Evolutionary conservation across 2,888 invertebrate species (phyloP).

Genomic region (Helicoverpa assulta): DNA sequence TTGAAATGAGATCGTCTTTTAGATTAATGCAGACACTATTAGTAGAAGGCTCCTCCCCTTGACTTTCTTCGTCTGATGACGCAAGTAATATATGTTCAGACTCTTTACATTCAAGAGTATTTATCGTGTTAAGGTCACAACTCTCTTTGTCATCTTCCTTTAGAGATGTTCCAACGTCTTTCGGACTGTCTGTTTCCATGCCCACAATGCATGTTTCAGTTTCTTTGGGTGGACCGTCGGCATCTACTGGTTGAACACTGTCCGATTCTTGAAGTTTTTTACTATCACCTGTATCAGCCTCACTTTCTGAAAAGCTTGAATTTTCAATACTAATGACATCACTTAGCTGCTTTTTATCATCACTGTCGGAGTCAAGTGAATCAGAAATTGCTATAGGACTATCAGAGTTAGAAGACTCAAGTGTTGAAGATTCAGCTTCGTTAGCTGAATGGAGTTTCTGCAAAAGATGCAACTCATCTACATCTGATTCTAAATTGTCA

Average conservation of each 20-base stretch:
- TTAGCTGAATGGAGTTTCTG: constrained; percentile 80
- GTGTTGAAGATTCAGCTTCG: constrained; percentile 72
- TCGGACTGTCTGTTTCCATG: constrained; percentile 59
- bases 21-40: constrained; percentile 65
- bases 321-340: constrained; percentile 86
- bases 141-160: neutral
- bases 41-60: constrained; percentile 28
- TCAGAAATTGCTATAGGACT: constrained; percentile 81
- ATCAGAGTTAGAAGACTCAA: constrained; percentile 78
- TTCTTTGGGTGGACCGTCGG: neutral
- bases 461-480: constrained; percentile 82
- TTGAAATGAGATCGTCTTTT: constrained; percentile 71
- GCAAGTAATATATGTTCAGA: constrained; percentile 77
- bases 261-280: constrained; percentile 16
- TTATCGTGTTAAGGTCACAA: constrained; percentile 56
- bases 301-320: constrained; percentile 84
- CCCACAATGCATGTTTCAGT: neutral
- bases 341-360: constrained; percentile 63
- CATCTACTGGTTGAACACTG: constrained; percentile 2
- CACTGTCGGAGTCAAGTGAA: constrained; percentile 73
- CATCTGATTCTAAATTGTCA: constrained; percentile 76
- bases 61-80: constrained; percentile 75
- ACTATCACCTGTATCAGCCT: constrained; percentile 56
- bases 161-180: neutral
- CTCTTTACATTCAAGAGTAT: constrained; percentile 69